Percentiles rank a stretch among this genome's conserved stretches.
These are phyloP conservation scores for Caenorhabditis sp. DNA, from an alignment of 2,888 invertebrate species.

Conservation along the genomic window DNA sequence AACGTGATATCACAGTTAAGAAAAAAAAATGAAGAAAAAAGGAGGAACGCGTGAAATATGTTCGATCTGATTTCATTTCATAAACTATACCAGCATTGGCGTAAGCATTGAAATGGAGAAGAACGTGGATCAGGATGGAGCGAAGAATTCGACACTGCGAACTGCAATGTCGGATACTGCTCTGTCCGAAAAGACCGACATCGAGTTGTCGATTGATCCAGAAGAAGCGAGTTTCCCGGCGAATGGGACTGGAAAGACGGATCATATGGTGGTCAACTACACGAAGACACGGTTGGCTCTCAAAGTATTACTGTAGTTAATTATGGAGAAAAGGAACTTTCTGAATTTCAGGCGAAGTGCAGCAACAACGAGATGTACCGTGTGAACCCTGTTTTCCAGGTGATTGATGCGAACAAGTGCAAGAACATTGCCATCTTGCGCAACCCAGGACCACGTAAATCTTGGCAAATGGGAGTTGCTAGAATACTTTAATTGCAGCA, in stretches of 20 bases:
- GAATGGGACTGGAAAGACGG: conserved; percentile 20
- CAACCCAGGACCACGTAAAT: conserved; percentile 13
- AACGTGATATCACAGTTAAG: not conserved
- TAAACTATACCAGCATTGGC: not conserved
- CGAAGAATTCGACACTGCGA: not conserved
- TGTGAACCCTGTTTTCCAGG: conserved; percentile 30
- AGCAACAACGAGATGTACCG: conserved; percentile 23
- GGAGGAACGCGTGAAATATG: not conserved
- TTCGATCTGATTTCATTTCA: not conserved
- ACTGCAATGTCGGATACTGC: not conserved
- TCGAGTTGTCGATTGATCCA: conserved; percentile 17
- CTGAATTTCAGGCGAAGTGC: conserved; percentile 33
- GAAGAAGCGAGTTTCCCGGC: conserved; percentile 12
- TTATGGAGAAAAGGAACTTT: not conserved
- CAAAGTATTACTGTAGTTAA: too few relatives aligned
- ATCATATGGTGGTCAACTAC: conserved; percentile 33
- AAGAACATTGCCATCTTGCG: conserved; percentile 17
- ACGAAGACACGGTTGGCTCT: conserved; percentile 20
- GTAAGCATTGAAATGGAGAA: conserved; percentile 8
- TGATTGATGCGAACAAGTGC: conserved; percentile 29
- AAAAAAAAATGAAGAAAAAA: not conserved
- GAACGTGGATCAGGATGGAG: not conserved
- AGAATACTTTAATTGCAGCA: too few relatives aligned
- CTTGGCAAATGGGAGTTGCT: too few relatives aligned
- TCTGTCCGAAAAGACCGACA: conserved; percentile 12